A percentile compares a stretch with the other conserved stretches of the same genome.
phyloP scores from a whole-genome alignment of 2,797 vertebrate genomes.

The Urocyon cinereoargenteus region DNA sequence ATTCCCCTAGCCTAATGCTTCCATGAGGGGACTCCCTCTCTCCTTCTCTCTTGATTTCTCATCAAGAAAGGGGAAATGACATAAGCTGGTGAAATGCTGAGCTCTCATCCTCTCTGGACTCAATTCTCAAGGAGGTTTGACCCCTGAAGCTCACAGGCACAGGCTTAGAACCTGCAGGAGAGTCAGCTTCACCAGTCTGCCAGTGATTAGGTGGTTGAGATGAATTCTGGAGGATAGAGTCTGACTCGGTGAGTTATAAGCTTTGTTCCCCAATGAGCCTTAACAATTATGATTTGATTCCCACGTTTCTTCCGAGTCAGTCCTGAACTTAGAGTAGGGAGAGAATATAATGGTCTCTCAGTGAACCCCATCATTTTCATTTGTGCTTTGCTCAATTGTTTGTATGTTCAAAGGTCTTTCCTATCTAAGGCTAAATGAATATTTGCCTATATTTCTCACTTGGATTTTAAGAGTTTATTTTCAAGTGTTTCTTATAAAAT shows the following conservation, averaged over 20 bases:
- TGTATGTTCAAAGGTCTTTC: neutral
- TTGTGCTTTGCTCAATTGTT: neutral
- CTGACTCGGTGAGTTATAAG: neutral
- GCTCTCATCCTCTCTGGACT: neutral
- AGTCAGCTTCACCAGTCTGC: neutral
- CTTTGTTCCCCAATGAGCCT: neutral
- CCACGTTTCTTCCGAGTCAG: neutral
- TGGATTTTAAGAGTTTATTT: constrained; percentile 7
- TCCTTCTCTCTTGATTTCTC: neutral
- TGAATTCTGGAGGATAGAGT: neutral
- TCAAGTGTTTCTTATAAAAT: constrained; percentile 29
- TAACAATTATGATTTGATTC: neutral
- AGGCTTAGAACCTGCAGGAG: neutral
- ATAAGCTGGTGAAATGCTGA: neutral
- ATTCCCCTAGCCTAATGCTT: neutral
- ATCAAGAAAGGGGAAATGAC: neutral
- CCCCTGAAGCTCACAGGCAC: neutral
- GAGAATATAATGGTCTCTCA: neutral
- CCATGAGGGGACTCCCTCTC: neutral
- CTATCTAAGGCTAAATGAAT: neutral
- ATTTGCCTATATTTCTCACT: neutral
- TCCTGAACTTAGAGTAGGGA: neutral
- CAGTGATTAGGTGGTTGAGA: neutral
- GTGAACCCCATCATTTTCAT: neutral
- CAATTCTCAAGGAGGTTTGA: neutral